Percentiles rank a stretch among this genome's conserved stretches.
Evolutionary conservation across 1,140 invertebrate species (phyloP).

Genomic region (Archegozetes longisetosus): DNA sequence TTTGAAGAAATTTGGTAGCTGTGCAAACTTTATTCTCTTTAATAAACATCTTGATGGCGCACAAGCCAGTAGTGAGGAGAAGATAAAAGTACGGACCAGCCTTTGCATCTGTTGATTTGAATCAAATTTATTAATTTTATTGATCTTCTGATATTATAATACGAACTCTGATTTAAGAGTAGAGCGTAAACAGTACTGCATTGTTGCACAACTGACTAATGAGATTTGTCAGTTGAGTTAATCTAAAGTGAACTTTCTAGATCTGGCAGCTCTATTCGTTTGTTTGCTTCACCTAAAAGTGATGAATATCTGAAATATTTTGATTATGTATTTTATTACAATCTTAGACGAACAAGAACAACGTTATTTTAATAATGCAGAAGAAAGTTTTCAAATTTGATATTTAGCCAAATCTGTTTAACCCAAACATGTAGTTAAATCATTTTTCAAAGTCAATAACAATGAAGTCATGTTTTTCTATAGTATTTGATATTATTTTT

Average conservation of each 20-base stretch:
- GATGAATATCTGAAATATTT: constrained; percentile 67
- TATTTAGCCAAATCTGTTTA: no score
- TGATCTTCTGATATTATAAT: background rate
- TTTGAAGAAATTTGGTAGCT: constrained; percentile 24
- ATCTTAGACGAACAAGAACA: constrained; percentile 87
- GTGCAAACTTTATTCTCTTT: constrained; percentile 25
- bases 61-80: constrained; percentile 14
- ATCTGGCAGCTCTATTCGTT: constrained; percentile 53
- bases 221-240: constrained; percentile 69
- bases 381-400: no score
- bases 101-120: background rate
- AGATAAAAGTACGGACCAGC: constrained; percentile 42
- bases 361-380: constrained; percentile 46
- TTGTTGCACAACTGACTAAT: constrained; percentile 67
- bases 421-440: no score
- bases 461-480: no score
- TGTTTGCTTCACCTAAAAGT: constrained; percentile 59
- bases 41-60: constrained; percentile 6
- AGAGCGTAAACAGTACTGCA: constrained; percentile 15
- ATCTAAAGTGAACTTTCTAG: constrained; percentile 72
- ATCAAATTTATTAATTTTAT: background rate
- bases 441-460: no score
- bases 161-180: background rate
- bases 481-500: no score
- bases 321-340: constrained; percentile 68